These are phyloP conservation scores for Geotria australis DNA, from an alignment of 2,797 vertebrate species.

Conservation along the genomic window DNA sequence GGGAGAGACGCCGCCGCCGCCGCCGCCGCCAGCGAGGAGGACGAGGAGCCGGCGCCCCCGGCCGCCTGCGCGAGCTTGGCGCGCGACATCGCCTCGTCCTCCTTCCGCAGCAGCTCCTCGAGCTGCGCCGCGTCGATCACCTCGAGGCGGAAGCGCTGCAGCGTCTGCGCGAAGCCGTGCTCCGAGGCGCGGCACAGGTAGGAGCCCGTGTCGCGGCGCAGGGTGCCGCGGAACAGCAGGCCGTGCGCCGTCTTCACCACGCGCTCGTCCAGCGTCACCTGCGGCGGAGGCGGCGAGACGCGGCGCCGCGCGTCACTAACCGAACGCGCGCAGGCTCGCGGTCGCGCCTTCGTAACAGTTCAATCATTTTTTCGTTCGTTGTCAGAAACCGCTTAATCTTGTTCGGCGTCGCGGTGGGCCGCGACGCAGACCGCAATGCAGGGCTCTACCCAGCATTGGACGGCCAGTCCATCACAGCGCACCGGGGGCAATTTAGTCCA, in stretches of 20 bases:
- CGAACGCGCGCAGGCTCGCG: too few relatives aligned
- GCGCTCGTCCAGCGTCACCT: constrained; percentile 50
- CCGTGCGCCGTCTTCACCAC: constrained; percentile 64
- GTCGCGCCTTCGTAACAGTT: too few relatives aligned
- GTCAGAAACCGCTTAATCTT: too few relatives aligned
- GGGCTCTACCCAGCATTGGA: too few relatives aligned
- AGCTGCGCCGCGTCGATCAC: constrained; percentile 62
- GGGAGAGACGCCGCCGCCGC: constrained; percentile 2
- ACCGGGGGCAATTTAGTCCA: too few relatives aligned
- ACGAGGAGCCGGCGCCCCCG: not conserved
- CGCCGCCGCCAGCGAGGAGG: constrained; percentile 1
- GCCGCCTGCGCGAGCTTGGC: not conserved
- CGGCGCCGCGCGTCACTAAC: too few relatives aligned
- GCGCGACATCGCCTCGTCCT: constrained; percentile 7
- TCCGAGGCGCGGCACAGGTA: constrained; percentile 81
- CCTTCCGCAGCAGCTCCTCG: constrained; percentile 53
- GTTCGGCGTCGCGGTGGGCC: too few relatives aligned
- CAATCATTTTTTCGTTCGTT: too few relatives aligned
- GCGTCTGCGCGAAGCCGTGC: constrained; percentile 76
- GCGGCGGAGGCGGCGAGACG: not conserved
- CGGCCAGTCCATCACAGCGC: too few relatives aligned
- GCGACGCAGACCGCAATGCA: too few relatives aligned
- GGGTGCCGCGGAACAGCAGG: constrained; percentile 47
- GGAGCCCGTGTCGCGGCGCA: constrained; percentile 39
- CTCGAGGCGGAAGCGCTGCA: constrained; percentile 60